phyloP scores from a whole-genome alignment of 2,797 vertebrate genomes.

The Spinibarbus caldwelli region DNA sequence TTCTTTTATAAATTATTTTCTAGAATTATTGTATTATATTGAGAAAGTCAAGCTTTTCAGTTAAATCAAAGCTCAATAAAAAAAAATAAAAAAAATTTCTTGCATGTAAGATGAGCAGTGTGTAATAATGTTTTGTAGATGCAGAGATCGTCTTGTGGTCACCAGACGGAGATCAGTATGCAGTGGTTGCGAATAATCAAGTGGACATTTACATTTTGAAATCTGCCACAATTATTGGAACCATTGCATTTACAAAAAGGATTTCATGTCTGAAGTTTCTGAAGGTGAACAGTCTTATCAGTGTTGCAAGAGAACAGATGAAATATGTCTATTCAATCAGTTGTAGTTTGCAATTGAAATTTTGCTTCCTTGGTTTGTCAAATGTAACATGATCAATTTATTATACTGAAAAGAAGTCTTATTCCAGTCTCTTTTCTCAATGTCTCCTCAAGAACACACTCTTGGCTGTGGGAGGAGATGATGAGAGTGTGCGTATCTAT shows the following conservation, averaged over 20 bases:
- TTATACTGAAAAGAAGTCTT: neutral
- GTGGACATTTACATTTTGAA: conserved; percentile 86
- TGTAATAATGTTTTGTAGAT: conserved; percentile 73
- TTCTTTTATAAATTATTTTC: neutral
- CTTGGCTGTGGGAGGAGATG: conserved; percentile 88
- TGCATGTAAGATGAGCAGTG: neutral
- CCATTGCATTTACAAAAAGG: conserved; percentile 83
- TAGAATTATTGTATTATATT: neutral
- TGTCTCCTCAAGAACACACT: conserved; percentile 79
- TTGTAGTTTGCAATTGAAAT: neutral
- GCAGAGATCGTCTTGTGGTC: conserved; percentile 95
- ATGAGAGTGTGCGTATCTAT: conserved; percentile 86
- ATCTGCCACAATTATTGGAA: conserved; percentile 85
- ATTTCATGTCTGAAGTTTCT: conserved; percentile 89
- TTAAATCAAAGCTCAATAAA: neutral
- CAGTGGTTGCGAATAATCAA: conserved; percentile 81
- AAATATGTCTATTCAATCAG: neutral
- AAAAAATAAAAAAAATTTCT: too few relatives aligned
- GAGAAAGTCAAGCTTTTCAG: neutral
- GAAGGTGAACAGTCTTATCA: conserved; percentile 36
- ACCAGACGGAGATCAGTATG: conserved; percentile 86
- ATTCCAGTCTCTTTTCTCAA: neutral
- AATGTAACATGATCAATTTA: neutral
- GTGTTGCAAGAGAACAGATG: neutral
- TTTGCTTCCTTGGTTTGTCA: neutral